These are phyloP conservation scores for Euwallacea similis DNA, from an alignment of 1,140 invertebrate genomes.

Conservation along the genomic window DNA sequence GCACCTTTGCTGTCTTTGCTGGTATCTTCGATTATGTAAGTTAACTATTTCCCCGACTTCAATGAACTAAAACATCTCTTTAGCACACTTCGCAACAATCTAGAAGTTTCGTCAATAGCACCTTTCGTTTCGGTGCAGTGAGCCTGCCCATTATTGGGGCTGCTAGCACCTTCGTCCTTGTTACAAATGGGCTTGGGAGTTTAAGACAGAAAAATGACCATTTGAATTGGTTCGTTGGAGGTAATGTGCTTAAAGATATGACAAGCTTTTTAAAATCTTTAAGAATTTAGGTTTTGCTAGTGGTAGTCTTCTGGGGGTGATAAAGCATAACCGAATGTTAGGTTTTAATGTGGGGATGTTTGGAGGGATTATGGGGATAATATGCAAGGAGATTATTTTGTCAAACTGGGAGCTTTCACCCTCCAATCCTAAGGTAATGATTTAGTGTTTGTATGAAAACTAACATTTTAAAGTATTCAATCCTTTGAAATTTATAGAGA, in stretches of 20 bases:
- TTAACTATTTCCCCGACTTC: background rate
- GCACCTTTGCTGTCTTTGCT: conserved; percentile 26
- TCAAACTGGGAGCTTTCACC: conserved; percentile 56
- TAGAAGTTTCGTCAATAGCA: conserved; percentile 55
- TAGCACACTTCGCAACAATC: conserved; percentile 37
- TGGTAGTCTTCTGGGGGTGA: conserved; percentile 61
- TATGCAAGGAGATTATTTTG: conserved; percentile 61
- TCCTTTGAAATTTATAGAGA: background rate
- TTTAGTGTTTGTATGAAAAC: background rate
- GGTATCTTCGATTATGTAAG: conserved; percentile 15
- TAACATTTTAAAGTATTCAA: background rate
- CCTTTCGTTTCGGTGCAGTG: conserved; percentile 58
- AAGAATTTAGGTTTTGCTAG: conserved; percentile 50
- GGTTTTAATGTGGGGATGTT: conserved; percentile 44
- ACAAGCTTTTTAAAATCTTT: background rate
- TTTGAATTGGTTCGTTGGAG: conserved; percentile 64
- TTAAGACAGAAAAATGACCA: conserved; percentile 67
- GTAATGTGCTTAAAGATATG: conserved; percentile 37
- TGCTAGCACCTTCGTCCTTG: conserved; percentile 64
- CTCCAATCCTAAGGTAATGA: background rate
- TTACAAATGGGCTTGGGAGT: conserved; percentile 61
- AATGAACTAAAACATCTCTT: background rate
- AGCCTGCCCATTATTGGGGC: conserved; percentile 64
- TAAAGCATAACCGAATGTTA: conserved; percentile 53
- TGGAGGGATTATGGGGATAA: conserved; percentile 55